Evolutionary conservation across 2,797 vertebrate species (phyloP), one percentile per base, ranked within the genome.

Genomic region (Clarias platycephalus): DNA sequence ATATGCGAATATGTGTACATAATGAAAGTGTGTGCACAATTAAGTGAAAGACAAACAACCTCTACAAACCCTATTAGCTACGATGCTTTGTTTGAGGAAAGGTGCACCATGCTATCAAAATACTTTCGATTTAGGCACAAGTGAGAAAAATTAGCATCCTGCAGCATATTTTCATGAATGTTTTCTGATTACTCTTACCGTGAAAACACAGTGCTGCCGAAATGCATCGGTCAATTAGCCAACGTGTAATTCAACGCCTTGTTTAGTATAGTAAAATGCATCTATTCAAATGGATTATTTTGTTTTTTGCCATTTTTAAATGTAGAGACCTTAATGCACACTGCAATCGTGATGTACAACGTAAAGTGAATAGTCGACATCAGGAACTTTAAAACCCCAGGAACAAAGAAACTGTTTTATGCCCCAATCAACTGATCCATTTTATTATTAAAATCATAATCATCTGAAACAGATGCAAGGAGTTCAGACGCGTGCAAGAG

Each of bases 11-110:
- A n/a, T 72, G 55, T 79, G 80, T 83, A 57, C 18, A 26, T 70
- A 22, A 53, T 64, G 83, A 87, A 88, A 62, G 58, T 68, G n/a
- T 84, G 67, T 26, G 9, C 44, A 31, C 60, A 40, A 62, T 64
- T 24, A 53, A 71, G 84, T 89, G 12, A 83, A 89, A 85, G 26
- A 31, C 37, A 72, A 68, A 80, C 34, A 80, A 16, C 16, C 18
- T 67, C 31, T 67, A n/a, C 64, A 37, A n/a, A 60, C 28, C 55
- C 40, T 24, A 18, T 53, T 15, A 81, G 28, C 40, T 31, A 18
- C 16, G 40, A 26, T 0, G 7, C 8, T 64, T 26, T 80, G 20
- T 81, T 31, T 74, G 22, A 79, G 15, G 37, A 44, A 24, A 79
- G 9, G 37, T 26, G 40, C n/a, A 10, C 16, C 37, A 64, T 64